phyloP scores from a whole-genome alignment of 2,888 invertebrate species.

The Tolmerus cingulatus region DNA sequence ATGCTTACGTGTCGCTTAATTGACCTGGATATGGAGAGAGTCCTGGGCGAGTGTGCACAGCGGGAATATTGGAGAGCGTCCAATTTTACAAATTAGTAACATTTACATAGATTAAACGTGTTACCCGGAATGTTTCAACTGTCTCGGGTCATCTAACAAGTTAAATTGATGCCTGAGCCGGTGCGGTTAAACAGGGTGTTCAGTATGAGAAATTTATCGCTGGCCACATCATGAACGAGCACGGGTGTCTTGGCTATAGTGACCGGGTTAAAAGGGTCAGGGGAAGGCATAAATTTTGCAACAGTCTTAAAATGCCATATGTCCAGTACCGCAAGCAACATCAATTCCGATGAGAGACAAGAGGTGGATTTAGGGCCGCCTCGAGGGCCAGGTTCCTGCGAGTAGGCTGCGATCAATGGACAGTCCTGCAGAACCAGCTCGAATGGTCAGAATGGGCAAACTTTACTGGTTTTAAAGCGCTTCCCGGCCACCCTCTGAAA shows the following conservation, averaged over 20 bases:
- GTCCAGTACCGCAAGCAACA: conserved; percentile 33
- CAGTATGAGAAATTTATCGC: conserved; percentile 36
- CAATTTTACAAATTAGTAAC: conserved; percentile 37
- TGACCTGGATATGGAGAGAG: conserved; percentile 1
- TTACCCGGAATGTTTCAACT: conserved; percentile 23
- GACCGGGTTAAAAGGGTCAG: conserved; percentile 39
- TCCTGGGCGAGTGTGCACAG: neutral
- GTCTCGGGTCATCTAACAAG: conserved; percentile 33
- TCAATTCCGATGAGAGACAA: conserved; percentile 11
- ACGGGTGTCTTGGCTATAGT: neutral
- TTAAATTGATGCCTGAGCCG: conserved; percentile 37
- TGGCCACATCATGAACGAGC: neutral
- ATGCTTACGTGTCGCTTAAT: conserved; percentile 23
- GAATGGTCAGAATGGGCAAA: neutral
- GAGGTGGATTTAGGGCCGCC: neutral
- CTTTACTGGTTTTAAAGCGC: neutral
- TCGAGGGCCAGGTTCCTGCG: neutral
- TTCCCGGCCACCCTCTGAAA: neutral
- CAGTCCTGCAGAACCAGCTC: neutral
- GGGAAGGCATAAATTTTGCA: conserved; percentile 26
- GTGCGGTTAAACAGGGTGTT: conserved; percentile 28
- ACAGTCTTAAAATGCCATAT: conserved; percentile 38
- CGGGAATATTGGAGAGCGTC: conserved; percentile 26
- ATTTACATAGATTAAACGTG: conserved; percentile 42
- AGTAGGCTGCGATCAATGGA: neutral